These are phyloP conservation scores for Lasioglossum baleicum DNA, from an alignment of 1,140 invertebrate species.

Conservation along the genomic window DNA sequence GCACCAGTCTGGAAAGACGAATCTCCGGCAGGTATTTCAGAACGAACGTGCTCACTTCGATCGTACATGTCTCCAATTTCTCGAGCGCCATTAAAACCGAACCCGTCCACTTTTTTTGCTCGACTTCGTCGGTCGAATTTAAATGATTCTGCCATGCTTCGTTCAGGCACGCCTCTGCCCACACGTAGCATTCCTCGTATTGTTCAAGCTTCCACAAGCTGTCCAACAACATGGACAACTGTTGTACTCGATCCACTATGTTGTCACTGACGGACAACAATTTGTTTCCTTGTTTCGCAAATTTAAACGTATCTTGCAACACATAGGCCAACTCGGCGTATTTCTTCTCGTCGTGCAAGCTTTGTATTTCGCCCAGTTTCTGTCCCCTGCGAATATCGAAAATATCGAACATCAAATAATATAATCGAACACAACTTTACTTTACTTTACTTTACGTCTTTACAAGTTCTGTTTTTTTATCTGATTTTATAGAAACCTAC, in stretches of 20 bases:
- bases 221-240: slow-evolving; percentile 85
- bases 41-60: slow-evolving; percentile 81
- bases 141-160: slow-evolving; percentile 83
- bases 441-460: background rate
- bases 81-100: slow-evolving; percentile 85
- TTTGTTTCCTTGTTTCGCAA: slow-evolving; percentile 71
- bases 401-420: too few relatives aligned
- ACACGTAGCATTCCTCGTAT: slow-evolving; percentile 85
- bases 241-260: slow-evolving; percentile 80
- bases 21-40: slow-evolving; percentile 81
- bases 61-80: slow-evolving; percentile 84
- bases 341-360: slow-evolving; percentile 82
- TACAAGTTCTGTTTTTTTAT: background rate
- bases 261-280: slow-evolving; percentile 65
- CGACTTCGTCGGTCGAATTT: slow-evolving; percentile 76
- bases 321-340: slow-evolving; percentile 85
- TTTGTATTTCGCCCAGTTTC: slow-evolving; percentile 80
- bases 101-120: slow-evolving; percentile 83
- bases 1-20: slow-evolving; percentile 83
- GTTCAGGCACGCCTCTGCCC: slow-evolving; percentile 87
- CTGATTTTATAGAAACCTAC: slow-evolving; percentile 55
- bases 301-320: slow-evolving; percentile 84
- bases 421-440: too few relatives aligned
- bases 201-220: slow-evolving; percentile 83
- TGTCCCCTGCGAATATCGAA: slow-evolving; percentile 75